Base-by-base conservation (phyloP, 1,140 invertebrate species). In the Proctacanthus coquilletti region DNA sequence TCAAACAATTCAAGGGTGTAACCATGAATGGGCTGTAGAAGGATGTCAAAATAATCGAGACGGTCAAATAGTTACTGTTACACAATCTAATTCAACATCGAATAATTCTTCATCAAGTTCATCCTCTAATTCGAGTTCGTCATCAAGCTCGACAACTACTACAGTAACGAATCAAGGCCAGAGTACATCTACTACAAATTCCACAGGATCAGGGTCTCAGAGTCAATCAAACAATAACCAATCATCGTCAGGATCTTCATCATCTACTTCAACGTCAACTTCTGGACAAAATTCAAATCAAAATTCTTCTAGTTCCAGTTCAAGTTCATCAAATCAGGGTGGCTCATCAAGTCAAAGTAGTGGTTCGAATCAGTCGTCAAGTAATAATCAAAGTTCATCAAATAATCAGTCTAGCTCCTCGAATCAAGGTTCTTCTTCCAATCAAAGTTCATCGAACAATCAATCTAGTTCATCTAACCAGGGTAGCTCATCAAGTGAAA, bases 1-100 rank as follows among this genome's bases (percentile, higher is more conserved):
- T 60, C 66, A 71, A 35, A 53, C 68, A 4, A 52, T 66, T 34
- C 58, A 70, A 56, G 66, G 64, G 8, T 84, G 80, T 53, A 81
- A 82, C 58, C 70, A 80, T 53, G 61, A 69, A 23, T 68, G 66
- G 65, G 69, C 67, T 33, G 71, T 74, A 18, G 53, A 57, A 30
- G 51, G 57, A 32, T 63, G 61, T 44, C 47, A 51, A 8, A 27
- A 27, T 19, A 25, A 38, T 25, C 36, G 38, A 43, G 17, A 43
- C 31, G 40, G 18, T 21, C 27, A 42, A 11, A 18, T 38, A 13
- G 23, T 9, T 9, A 9, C 23, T 9, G 23, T 13, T 27, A 27
- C 23, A 27, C 8, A 9, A 13, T 9, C 23, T 27, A 27, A 27
- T 27, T 27, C 23, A 27, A n/a, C n/a, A n/a, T 27, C 23, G 23